Evolutionary conservation across 2,797 vertebrate species (phyloP), one percentile per base, ranked within the genome.

Genomic region (Aphelocoma californica): DNA sequence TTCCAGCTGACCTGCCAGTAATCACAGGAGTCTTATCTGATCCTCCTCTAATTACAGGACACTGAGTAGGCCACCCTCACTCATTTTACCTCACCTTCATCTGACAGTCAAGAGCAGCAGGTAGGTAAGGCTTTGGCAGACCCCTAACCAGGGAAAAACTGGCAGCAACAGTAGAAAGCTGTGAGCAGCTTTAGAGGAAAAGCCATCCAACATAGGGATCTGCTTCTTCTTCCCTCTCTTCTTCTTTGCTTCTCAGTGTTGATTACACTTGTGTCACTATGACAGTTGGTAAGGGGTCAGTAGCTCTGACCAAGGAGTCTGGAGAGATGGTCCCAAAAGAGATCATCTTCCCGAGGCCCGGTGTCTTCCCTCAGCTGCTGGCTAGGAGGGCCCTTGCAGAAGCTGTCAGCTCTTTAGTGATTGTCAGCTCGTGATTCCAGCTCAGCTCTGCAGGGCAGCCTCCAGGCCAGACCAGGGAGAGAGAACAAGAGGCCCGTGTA

Each of bases 41-140:
- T 38, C 51, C 3, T 56, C 29, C 18, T 53, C 34, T 36, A 54
- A 28, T 56, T 4, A 1, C 24, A 13, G 11, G 31, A 75, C 58
- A 51, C 36, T 9, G 19, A 67, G 24, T 12, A 69, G 18, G 40
- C 44, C 44, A 44, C 44, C 44, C 44, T 44, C 44, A 26, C 42
- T 75, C n/a, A 8, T 60, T 61, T 57, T 74, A n/a, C 50, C 8
- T 74, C 54, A 60, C 19, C 36, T 12, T 2, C 32, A 40, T 32
- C 57, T n/a, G 26, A 24, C n/a, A 42, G 29, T 7, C 9, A 17
- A 71, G 23, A 88, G 31, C 0, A 0, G 10, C 32, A 45, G 18
- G 31, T 6, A 21, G 16, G 65, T 24, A 31, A 81, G 12, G 28
- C 4, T 69, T 48, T 70, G 40, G 42, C 36, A 56, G 48, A 64